Evolutionary conservation across 2,888 invertebrate genomes (phyloP), one percentile per base, ranked within the genome.

Genomic region (Clusia tigrina): DNA sequence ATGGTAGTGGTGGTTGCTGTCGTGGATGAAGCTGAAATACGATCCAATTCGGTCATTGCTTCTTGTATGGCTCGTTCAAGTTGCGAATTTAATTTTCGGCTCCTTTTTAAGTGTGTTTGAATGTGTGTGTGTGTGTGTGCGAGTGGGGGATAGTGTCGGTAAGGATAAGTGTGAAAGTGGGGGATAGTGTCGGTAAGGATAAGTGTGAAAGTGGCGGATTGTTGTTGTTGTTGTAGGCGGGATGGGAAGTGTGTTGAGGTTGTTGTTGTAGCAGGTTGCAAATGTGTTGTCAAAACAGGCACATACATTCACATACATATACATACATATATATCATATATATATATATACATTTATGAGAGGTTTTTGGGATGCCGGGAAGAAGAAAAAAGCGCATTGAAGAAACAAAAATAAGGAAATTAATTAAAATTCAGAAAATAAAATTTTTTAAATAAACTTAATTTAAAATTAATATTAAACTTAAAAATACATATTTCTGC

Each of bases 41-140:
- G 89, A 84, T 95, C 95, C 78, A 95, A 85, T 83, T 94, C 94
- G 69, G 90, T 87, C 94, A 95, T 94, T 62, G 95, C 95, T 85
- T 95, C 94, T 86, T 95, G 94, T 79, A 95, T 95, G 61, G 95
- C 95, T 80, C 92, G 92, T 85, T 95, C 95, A 78, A 95, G 87
- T 82, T 93, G 91, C 72, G 90, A 89, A 85, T 94, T 94, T 88
- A 95, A 87, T 91, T 94, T 94, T 88, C 95, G 90, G 88, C 94
- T 94, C 89, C 95, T 95, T 88, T 66, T 48, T 55, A 12, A 23
- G 17, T 15, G n/a, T n/a, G n/a, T n/a, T n/a, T n/a, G n/a, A n/a
- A n/a, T n/a, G 2, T 48, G 46, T 52, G 12, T 52, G 6, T 46
- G 26, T 62, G 63, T 63, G 60, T 64, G 37, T 57, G 60, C 22